Conservation (phyloP, 2,797 vertebrate species). For the Platyrinchus mystaceus region DNA sequence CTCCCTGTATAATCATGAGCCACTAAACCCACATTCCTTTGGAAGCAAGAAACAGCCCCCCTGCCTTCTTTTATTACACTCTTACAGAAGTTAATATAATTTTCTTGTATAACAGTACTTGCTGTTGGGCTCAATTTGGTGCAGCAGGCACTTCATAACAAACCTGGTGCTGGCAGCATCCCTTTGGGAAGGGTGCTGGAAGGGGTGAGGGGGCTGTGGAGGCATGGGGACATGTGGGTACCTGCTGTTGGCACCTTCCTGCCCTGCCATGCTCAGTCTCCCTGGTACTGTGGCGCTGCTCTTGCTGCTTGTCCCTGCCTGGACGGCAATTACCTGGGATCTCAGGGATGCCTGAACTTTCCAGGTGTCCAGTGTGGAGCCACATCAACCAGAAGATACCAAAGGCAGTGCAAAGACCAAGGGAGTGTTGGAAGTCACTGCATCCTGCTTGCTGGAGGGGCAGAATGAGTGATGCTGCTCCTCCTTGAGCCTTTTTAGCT, state of each 20-base stretch:
- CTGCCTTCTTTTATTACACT: constrained; percentile 40
- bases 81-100: constrained; percentile 67
- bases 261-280: constrained; percentile 59
- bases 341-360: constrained; percentile 67
- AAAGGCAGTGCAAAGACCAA: constrained; percentile 63
- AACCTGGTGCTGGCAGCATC: neutral
- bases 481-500: constrained; percentile 69
- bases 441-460: constrained; percentile 57
- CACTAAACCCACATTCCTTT: constrained; percentile 12
- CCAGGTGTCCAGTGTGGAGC: constrained; percentile 47
- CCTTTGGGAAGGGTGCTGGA: constrained; percentile 7
- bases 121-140: constrained; percentile 54
- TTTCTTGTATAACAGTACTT: constrained; percentile 58
- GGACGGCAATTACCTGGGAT: constrained; percentile 69
- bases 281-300: constrained; percentile 46
- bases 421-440: constrained; percentile 62
- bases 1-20: constrained; percentile 24
- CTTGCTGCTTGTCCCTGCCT: constrained; percentile 56
- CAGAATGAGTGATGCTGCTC: neutral
- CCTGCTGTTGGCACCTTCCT: constrained; percentile 56
- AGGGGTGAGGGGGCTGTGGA: neutral
- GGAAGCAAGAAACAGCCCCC: constrained; percentile 46
- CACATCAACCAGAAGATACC: constrained; percentile 71
- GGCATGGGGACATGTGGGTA: accelerated
- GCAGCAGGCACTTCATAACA: constrained; percentile 18